Percentiles rank a stretch among this genome's conserved stretches.
These are phyloP conservation scores for Paracentrotus lividus DNA, from an alignment of 53 echinoderm and acorn worm species.

Conservation along the genomic window DNA sequence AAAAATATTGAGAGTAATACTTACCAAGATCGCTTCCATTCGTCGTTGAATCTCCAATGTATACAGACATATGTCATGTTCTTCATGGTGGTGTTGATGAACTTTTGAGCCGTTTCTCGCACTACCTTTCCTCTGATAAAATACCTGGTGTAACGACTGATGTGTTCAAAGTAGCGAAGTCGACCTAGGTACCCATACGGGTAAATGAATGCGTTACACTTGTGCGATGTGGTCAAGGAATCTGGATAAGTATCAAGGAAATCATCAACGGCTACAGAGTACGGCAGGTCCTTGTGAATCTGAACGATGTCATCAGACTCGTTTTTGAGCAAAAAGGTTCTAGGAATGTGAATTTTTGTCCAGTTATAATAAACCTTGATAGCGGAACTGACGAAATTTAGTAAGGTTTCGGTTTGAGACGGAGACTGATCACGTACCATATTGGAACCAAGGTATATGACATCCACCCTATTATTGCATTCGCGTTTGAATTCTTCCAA, in stretches of 20 bases:
- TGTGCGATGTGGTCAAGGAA: slow-evolving; percentile 53
- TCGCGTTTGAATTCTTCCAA: slow-evolving; percentile 66
- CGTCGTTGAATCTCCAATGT: slow-evolving; percentile 81
- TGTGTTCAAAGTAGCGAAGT: slow-evolving; percentile 22
- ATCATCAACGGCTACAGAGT: slow-evolving; percentile 47
- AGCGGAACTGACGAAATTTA: neutral
- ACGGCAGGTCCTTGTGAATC: slow-evolving; percentile 64
- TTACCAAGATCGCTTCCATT: slow-evolving; percentile 73
- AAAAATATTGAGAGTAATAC: neutral
- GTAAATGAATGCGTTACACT: slow-evolving; percentile 75
- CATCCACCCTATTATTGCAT: slow-evolving; percentile 66
- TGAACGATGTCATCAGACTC: slow-evolving; percentile 51
- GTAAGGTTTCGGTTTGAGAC: neutral
- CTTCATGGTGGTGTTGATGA: neutral
- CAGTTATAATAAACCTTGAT: slow-evolving; percentile 50
- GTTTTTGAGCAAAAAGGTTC: slow-evolving; percentile 8
- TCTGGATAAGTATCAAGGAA: slow-evolving; percentile 69
- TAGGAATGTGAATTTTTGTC: slow-evolving; percentile 55
- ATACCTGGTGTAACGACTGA: slow-evolving; percentile 11
- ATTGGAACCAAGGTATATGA: slow-evolving; percentile 68
- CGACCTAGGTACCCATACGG: slow-evolving; percentile 77
- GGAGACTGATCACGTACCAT: slow-evolving; percentile 7
- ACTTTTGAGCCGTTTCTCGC: slow-evolving; percentile 9
- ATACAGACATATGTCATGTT: slow-evolving; percentile 58
- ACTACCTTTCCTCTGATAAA: slow-evolving; percentile 62